phyloP scores from a whole-genome alignment of 2,888 invertebrate species.

The Sinelater perroti region DNA sequence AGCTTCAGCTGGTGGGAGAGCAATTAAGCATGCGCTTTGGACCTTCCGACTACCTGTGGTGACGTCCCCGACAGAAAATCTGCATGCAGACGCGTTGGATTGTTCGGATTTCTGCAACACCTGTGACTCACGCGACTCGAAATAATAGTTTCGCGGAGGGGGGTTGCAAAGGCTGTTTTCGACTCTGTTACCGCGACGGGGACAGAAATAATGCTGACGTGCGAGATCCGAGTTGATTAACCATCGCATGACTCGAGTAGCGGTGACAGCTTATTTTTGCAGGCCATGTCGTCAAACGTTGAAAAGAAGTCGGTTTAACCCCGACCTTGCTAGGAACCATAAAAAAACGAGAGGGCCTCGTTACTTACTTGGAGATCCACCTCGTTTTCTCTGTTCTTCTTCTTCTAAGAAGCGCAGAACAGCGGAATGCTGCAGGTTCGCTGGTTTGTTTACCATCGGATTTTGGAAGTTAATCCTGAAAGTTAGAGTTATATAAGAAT shows the following conservation, averaged over 20 bases:
- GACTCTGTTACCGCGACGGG: neutral
- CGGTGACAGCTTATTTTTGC: slow-evolving; percentile 2
- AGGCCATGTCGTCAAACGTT: neutral
- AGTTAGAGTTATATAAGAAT: no score
- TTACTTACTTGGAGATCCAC: slow-evolving; percentile 70
- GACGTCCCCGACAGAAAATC: no score
- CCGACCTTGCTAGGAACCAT: slow-evolving; percentile 28
- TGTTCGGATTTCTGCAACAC: slow-evolving; percentile 8
- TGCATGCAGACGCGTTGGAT: slow-evolving; percentile 51
- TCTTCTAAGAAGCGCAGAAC: slow-evolving; percentile 86
- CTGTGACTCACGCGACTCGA: slow-evolving; percentile 25
- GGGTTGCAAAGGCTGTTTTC: slow-evolving; percentile 58
- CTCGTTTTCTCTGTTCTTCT: slow-evolving; percentile 76
- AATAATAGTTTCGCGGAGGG: slow-evolving; percentile 17
- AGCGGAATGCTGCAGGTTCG: slow-evolving; percentile 85
- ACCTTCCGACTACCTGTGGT: slow-evolving; percentile 51
- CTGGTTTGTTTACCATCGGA: slow-evolving; percentile 75
- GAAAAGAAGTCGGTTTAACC: no score
- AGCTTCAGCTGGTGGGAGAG: slow-evolving; percentile 24
- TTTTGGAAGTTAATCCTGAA: slow-evolving; percentile 80
- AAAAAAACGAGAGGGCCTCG: neutral
- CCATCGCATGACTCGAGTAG: slow-evolving; percentile 2
- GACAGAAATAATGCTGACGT: slow-evolving; percentile 12
- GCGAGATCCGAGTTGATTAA: slow-evolving; percentile 5
- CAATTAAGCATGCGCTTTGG: slow-evolving; percentile 43